Percentiles rank a stretch among this genome's conserved stretches.
Evolutionary conservation across 2,888 invertebrate species (phyloP).

Genomic region (Camponotus fellah): DNA sequence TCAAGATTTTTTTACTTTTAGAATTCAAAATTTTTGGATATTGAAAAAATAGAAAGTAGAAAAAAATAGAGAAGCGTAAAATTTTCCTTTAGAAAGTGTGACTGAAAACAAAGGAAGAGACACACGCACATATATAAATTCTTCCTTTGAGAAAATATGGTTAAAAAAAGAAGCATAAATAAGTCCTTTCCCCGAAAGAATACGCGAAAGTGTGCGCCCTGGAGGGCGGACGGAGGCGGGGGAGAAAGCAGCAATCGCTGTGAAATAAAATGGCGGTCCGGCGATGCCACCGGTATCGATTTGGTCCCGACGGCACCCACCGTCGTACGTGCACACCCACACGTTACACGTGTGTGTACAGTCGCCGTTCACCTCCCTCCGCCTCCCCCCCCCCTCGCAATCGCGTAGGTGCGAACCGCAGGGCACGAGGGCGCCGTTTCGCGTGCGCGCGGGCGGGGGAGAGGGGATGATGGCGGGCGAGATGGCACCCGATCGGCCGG

Average conservation of each 20-base stretch:
- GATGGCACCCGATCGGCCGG: slow-evolving; percentile 46
- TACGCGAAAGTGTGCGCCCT: neutral
- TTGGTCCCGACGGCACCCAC: slow-evolving; percentile 68
- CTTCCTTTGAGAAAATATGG: neutral
- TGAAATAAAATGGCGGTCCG: slow-evolving; percentile 82
- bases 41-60: neutral
- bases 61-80: neutral
- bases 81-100: neutral
- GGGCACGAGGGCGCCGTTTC: slow-evolving; percentile 62
- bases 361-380: neutral
- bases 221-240: slow-evolving; percentile 27
- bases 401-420: slow-evolving; percentile 70
- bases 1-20: neutral
- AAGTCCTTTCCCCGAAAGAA: neutral
- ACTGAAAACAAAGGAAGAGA: neutral
- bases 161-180: neutral
- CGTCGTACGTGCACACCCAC: slow-evolving; percentile 36
- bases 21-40: no score
- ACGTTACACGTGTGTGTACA: slow-evolving; percentile 41
- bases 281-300: slow-evolving; percentile 81
- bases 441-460: slow-evolving; percentile 61
- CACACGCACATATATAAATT: neutral
- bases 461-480: slow-evolving; percentile 45
- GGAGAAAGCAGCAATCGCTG: slow-evolving; percentile 75
- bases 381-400: neutral